Base-by-base conservation (phyloP, 2,797 vertebrate species). In the Urocyon cinereoargenteus region DNA sequence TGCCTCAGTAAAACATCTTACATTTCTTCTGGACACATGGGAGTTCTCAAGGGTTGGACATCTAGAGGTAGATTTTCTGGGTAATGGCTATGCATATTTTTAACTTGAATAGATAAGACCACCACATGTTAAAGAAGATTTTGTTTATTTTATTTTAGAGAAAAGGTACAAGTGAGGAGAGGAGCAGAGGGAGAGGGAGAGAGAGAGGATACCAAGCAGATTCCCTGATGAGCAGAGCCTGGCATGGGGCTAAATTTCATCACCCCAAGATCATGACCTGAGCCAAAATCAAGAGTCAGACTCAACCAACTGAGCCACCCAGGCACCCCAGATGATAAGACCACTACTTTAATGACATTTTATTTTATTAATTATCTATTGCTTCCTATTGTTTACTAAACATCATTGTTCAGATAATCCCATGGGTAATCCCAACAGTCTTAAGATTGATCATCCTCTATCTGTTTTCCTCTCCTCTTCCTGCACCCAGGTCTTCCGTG, bases 401-500 rank as follows among this genome's bases (percentile, higher is more conserved):
- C 19, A 53, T 18, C 36, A 78, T 22, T n/a, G 15, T 18, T 31
- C 5, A 28, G 6, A 36, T n/a, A 51, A 40, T n/a, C 1, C n/a
- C 11, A 1, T 1, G n/a, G 36, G 31, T 34, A 31, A 51, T 31
- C 5, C 0, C 26, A 34, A 1, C 8, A 13, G 18, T 34, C 57
- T 77, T 28, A 36, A 53, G n/a, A 40, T 6, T 11, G 5, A 5
- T 2, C 31, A 31, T 10, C 6, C 11, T 61, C 22, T 18, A 21
- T 26, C 15, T 16, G 2, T 45, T 51, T 6, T 57, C 40, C 31
- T 28, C 7, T 34, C 34, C 5, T 24, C 49, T 45, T 18, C 40
- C 9, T 40, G 14, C 5, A 6, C 6, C 5, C 15, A 18, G 28
- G 28, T 6, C 3, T 7, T 57, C 36, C 57, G 10, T 13, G 0